Percentiles rank a stretch among this genome's conserved stretches.
These are phyloP conservation scores for Zosterops hypoxanthus DNA, from an alignment of 2,113 vertebrate genomes.

Conservation along the genomic window DNA sequence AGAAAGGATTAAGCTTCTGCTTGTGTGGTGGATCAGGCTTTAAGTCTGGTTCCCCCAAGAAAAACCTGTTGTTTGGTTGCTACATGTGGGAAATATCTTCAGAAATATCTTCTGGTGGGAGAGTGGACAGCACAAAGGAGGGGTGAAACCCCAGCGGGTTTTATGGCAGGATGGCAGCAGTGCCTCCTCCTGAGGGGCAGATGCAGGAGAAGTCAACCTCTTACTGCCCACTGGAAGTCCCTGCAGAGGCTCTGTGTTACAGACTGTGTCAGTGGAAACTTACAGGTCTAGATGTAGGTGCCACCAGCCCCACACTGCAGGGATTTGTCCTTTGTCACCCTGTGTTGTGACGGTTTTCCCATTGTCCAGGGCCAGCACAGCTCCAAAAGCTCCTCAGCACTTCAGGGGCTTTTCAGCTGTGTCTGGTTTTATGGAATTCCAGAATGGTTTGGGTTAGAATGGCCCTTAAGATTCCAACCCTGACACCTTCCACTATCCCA, in stretches of 20 bases:
- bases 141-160: not conserved
- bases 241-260: accelerated
- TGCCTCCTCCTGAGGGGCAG: not conserved
- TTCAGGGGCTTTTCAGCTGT: not conserved
- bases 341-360: not conserved
- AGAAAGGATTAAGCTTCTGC: not conserved
- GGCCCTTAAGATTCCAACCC: not conserved
- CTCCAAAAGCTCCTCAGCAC: not conserved
- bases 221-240: not conserved
- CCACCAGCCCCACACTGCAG: accelerated
- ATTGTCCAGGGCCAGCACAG: not conserved
- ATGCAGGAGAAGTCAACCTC: not conserved
- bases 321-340: not conserved
- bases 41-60: not conserved
- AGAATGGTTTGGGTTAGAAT: not conserved
- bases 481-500: not conserved
- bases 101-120: not conserved
- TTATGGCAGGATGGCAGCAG: not conserved
- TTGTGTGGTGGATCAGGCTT: not conserved
- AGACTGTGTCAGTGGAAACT: not conserved
- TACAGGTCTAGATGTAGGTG: accelerated
- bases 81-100: accelerated
- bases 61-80: not conserved
- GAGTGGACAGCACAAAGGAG: not conserved
- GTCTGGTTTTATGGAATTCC: not conserved